These are phyloP conservation scores for Caenorhabditis inopinata DNA, from an alignment of 1,140 invertebrate genomes.

Conservation along the genomic window DNA sequence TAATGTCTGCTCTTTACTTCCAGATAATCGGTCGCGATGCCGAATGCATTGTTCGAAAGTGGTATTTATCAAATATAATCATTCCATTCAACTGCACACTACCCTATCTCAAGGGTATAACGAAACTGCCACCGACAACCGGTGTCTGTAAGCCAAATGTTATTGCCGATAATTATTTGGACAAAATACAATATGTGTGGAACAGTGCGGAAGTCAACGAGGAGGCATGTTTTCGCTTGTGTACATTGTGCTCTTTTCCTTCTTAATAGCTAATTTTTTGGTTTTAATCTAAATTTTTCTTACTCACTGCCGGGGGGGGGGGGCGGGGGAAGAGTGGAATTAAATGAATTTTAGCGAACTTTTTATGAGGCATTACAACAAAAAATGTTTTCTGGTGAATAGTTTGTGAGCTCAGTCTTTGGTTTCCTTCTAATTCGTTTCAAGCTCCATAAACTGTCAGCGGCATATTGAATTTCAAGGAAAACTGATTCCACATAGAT, in stretches of 20 bases:
- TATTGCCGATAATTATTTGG: conserved; percentile 56
- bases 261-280: neutral
- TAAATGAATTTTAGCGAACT: too few relatives aligned
- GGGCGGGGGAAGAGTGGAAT: too few relatives aligned
- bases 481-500: too few relatives aligned
- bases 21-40: conserved; percentile 60
- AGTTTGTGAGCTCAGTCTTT: too few relatives aligned
- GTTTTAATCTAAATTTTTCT: neutral
- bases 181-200: conserved; percentile 60
- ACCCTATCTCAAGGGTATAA: conserved; percentile 52
- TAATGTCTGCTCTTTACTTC: neutral
- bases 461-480: too few relatives aligned
- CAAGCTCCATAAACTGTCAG: too few relatives aligned
- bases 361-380: too few relatives aligned
- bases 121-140: conserved; percentile 22
- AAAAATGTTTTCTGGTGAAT: too few relatives aligned
- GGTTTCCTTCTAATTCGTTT: too few relatives aligned
- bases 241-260: neutral
- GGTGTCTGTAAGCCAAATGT: conserved; percentile 36
- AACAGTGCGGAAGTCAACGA: conserved; percentile 58
- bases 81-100: conserved; percentile 63
- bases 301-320: too few relatives aligned
- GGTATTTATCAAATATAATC: conserved; percentile 57
- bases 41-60: conserved; percentile 60
- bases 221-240: conserved; percentile 41